Percentiles rank a stretch among this genome's conserved stretches.
These are phyloP conservation scores for Sinonovacula constricta DNA, from an alignment of 1,140 invertebrate genomes.

Conservation along the genomic window DNA sequence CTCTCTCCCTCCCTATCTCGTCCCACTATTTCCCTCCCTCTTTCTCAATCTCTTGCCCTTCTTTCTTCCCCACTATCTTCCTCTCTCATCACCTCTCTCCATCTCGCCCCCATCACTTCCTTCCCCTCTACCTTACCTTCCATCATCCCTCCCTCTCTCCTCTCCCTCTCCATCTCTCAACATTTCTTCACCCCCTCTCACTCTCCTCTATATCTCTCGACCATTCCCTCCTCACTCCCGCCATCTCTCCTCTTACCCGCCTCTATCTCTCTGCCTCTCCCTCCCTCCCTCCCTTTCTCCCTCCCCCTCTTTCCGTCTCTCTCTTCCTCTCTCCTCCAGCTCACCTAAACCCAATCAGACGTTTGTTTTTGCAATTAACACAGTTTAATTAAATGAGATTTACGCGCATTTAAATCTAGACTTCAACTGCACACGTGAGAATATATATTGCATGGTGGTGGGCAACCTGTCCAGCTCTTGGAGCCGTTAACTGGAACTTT, in stretches of 20 bases:
- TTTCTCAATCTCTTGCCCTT: too few species aligned
- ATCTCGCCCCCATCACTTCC: background rate
- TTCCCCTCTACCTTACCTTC: too few species aligned
- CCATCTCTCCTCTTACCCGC: background rate
- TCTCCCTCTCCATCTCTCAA: too few species aligned
- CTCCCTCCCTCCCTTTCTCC: conserved; percentile 3
- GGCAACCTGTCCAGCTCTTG: too few species aligned
- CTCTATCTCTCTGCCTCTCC: background rate
- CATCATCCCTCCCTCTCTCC: background rate
- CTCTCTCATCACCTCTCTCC: conserved; percentile 3
- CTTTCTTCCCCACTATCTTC: background rate
- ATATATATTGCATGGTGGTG: too few species aligned
- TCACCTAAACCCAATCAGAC: too few species aligned
- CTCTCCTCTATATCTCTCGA: background rate
- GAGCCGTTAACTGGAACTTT: too few species aligned
- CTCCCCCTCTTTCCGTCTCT: background rate
- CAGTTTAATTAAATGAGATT: too few species aligned
- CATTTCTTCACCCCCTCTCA: background rate
- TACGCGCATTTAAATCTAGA: too few species aligned
- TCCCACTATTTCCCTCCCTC: too few species aligned
- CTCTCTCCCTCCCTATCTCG: background rate
- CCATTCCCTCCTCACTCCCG: background rate
- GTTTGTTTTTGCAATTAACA: too few species aligned
- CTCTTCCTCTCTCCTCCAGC: background rate
- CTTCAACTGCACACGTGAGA: too few species aligned